Base-by-base conservation (phyloP, 2,113 vertebrate genomes). In the Chrysochloris asiatica region DNA sequence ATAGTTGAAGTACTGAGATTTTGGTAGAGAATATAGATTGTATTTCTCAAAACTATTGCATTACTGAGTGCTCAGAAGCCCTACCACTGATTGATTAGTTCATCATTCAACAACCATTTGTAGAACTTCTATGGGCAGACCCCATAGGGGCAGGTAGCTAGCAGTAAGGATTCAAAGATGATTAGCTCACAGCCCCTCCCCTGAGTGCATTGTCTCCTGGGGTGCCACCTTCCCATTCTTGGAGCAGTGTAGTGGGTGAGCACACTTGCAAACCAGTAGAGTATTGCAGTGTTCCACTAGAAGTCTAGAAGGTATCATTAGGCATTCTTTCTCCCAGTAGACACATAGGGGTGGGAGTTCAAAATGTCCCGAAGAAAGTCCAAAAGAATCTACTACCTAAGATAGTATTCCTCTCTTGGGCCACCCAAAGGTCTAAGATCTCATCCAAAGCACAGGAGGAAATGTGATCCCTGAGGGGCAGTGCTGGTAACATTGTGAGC, bases 201-300 rank as follows among this genome's bases (percentile, higher is more conserved):
- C 54, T 8, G 2, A 28, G 3, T n/a, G 30, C 13, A 56, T 10
- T n/a, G 8, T 76, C 7, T 43, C 21, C 1, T 0, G 65, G 7
- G 26, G 43, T 16, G 2, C 30, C 56, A 12, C 17, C 0, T 10
- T 19, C 12, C 52, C 16, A 7, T 41, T 17, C 52, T 30, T 5
- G 59, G 83, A 69, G 54, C 21, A 11, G 52, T 19, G 69, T 0
- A 9, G 24, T 17, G 47, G 47, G 19, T 8, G 36, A 47, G 3
- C 59, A 38, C 56, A 43, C 3, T 11, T 1, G 28, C 72, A 88
- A 19, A 45, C 19, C 30, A 24, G 9, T 9, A 2, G 8, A 45
- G 3, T 6, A 1, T 47, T 72, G 65, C 54, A 17, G 30, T 5
- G 11, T 50, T 9, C 33, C 48, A 5, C 5, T n/a, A 48, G 75